Percentiles rank a stretch among this genome's conserved stretches.
Evolutionary conservation across 1,140 invertebrate genomes (phyloP).

Genomic region (Laupala kohalensis): DNA sequence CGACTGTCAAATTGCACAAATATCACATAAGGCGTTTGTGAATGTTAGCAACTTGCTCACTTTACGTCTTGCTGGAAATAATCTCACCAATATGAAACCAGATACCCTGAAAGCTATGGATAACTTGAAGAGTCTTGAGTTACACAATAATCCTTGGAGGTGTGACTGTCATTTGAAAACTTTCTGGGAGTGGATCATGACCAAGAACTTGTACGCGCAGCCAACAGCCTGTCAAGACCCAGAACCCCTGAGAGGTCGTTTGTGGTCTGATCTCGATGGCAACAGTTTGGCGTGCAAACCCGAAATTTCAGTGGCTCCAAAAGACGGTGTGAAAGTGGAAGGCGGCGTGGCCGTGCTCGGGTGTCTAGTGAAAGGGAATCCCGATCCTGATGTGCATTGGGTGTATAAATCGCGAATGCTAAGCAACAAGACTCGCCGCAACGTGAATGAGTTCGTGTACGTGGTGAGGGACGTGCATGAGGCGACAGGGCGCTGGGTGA

Average conservation of each 20-base stretch:
- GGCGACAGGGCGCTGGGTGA: constrained; percentile 46
- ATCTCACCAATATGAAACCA: constrained; percentile 40
- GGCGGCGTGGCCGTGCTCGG: constrained; percentile 31
- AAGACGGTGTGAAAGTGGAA: constrained; percentile 31
- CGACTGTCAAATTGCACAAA: constrained; percentile 51
- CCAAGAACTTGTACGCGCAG: constrained; percentile 53
- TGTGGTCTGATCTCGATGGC: constrained; percentile 54
- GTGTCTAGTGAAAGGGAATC: constrained; percentile 64
- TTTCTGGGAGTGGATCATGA: constrained; percentile 62
- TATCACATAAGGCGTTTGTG: constrained; percentile 58
- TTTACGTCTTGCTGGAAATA: constrained; percentile 57
- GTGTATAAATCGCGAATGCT: constrained; percentile 48
- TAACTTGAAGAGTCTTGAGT: constrained; percentile 54
- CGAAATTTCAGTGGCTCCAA: constrained; percentile 41
- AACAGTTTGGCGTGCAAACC: constrained; percentile 76
- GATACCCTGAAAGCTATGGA: constrained; percentile 42
- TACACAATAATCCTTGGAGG: constrained; percentile 73
- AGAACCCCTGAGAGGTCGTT: constrained; percentile 41
- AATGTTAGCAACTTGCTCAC: constrained; percentile 49
- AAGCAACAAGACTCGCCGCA: constrained; percentile 36
- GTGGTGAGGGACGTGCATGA: constrained; percentile 19
- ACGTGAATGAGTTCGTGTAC: constrained; percentile 22
- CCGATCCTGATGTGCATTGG: constrained; percentile 62
- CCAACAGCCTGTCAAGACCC: constrained; percentile 59
- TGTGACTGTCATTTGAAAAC: constrained; percentile 72